Conservation (phyloP, 2,888 invertebrate species). For the Limnephilus lunatus region DNA sequence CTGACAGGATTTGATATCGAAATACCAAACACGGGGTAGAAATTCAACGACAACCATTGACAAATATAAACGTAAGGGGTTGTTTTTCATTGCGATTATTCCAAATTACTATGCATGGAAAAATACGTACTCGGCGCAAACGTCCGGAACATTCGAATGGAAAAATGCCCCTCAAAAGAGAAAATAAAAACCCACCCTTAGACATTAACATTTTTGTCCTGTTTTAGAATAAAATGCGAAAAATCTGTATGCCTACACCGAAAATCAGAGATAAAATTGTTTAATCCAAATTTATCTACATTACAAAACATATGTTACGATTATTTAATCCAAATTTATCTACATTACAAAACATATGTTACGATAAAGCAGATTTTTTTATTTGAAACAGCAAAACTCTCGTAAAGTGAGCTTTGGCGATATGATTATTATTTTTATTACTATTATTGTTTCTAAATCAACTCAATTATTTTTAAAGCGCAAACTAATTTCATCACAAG, state of each 20-base stretch:
- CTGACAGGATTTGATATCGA: neutral
- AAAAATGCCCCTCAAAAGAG: neutral
- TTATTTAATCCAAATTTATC: neutral
- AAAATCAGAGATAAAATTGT: neutral
- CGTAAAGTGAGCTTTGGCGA: too few relatives aligned
- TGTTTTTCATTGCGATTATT: constrained; percentile 28
- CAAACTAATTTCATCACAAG: too few relatives aligned
- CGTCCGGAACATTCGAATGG: constrained; percentile 21
- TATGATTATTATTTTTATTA: too few relatives aligned
- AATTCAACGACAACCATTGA: neutral
- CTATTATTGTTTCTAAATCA: too few relatives aligned
- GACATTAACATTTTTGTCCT: neutral
- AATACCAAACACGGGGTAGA: neutral
- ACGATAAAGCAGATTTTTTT: too few relatives aligned
- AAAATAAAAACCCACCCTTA: neutral
- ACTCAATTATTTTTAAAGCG: too few relatives aligned
- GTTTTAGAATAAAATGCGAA: neutral
- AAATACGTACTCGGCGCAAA: constrained; percentile 20
- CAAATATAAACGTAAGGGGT: neutral
- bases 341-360: neutral
- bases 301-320: too few relatives aligned
- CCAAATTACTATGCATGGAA: constrained; percentile 45
- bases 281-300: neutral
- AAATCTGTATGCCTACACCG: neutral
- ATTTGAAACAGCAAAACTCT: neutral